phyloP scores from a whole-genome alignment of 2,888 invertebrate species.

The Cylindroiulus punctatus region DNA sequence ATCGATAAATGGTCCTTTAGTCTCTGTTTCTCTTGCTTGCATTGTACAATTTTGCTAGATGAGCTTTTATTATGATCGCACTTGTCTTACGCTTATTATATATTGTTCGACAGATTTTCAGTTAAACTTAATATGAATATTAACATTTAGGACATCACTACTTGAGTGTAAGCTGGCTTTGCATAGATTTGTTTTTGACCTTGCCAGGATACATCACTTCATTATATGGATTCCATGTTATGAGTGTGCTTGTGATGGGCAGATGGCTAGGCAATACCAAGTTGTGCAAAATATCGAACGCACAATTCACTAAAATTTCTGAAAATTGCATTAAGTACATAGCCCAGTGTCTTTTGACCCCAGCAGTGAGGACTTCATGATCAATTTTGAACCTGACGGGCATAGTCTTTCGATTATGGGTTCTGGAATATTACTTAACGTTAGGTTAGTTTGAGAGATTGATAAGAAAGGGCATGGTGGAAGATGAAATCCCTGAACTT shows the following conservation, averaged over 20 bases:
- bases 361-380: background rate
- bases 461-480: background rate
- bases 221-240: background rate
- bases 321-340: conserved; percentile 15
- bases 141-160: background rate
- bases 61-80: conserved; percentile 28
- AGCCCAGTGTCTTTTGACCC: background rate
- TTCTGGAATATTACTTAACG: background rate
- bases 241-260: background rate
- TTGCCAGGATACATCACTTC: background rate
- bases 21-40: background rate
- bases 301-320: background rate
- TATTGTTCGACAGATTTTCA: background rate
- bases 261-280: background rate
- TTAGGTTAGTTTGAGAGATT: background rate
- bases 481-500: background rate
- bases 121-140: background rate
- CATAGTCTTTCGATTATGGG: background rate
- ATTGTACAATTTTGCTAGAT: background rate
- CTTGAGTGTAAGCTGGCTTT: no score
- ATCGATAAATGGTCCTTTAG: conserved; percentile 44
- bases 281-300: background rate
- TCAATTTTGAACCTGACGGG: background rate
- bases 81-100: background rate
- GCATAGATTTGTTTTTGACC: background rate